Evolutionary conservation across 2,797 vertebrate genomes (phyloP), one percentile per base, ranked within the genome.

Genomic region (Characodon lateralis): DNA sequence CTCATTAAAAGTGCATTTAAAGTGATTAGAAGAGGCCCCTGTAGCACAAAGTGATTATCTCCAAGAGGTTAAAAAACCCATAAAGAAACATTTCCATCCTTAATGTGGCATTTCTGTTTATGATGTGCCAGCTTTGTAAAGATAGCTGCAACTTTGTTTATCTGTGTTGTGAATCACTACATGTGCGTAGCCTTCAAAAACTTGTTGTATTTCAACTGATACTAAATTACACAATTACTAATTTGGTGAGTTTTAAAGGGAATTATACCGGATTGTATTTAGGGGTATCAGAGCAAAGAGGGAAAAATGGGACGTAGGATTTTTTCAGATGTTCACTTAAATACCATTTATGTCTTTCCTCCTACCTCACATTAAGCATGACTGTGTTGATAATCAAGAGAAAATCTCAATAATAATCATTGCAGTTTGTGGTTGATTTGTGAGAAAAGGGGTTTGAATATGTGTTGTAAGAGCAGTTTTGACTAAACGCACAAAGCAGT

Each of bases 1-100:
- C 82, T 84, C 74, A 84, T 89, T 88, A 85, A 87, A 81, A 70
- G 56, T 53, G 58, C 77, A 77, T 86, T 80, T 77, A 79, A 73
- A 79, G 71, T 59, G 13, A 86, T 81, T 78, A 76, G 74, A 72
- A 66, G 35, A 53, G 41, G 39, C 35, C 43, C 56, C 41, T 0
- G 5, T 31, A 39, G 80, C 74, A 59, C 73, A 79, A 80, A 83
- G 72, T 77, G 68, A 68, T 41, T 26, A 78, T 43, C 71, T 71
- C 48, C 63, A 61, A 46, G 46, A 73, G 2, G 55, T 53, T 12
- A 35, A 68, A 48, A 77, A 43, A 31, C 2, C 2, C 35, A 48
- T 26, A 51, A 69, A 63, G 24, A 71, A 50, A 28, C 10, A 41
- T 72, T 43, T 75, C 2, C 58, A 20, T 8, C 31, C 58, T 71